Conservation (phyloP, 1,140 invertebrate genomes). For the Euwallacea fornicatus region DNA sequence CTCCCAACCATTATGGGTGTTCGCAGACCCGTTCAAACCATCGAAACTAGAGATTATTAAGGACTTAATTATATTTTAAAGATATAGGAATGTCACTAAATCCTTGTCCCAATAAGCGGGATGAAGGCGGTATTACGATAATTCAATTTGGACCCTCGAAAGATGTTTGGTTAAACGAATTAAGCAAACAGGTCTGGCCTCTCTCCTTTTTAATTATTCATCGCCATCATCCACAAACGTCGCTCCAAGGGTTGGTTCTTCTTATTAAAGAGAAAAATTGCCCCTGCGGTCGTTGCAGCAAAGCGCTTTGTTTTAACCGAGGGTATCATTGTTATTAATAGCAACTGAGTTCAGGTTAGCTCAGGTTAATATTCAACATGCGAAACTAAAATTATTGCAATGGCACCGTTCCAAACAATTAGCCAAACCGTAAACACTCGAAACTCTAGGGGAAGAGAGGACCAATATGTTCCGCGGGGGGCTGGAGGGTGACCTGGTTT, state of each 20-base stretch:
- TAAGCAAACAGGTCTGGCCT: constrained; percentile 34
- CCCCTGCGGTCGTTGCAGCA: background rate
- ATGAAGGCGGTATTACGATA: constrained; percentile 20
- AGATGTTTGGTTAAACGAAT: constrained; percentile 33
- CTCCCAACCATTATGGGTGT: too few relatives aligned
- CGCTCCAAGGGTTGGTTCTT: constrained; percentile 26
- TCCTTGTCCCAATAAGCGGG: background rate
- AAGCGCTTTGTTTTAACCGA: background rate
- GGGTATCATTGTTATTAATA: too few relatives aligned
- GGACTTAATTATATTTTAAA: too few relatives aligned
- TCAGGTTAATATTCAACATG: background rate
- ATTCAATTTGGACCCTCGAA: constrained; percentile 14
- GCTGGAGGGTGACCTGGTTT: background rate
- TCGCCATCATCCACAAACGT: constrained; percentile 19
- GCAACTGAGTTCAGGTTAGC: background rate
- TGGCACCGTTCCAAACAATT: background rate
- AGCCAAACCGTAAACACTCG: background rate
- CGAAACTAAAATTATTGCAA: background rate
- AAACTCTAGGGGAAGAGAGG: background rate
- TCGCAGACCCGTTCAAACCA: too few relatives aligned
- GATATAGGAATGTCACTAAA: background rate
- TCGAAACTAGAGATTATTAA: too few relatives aligned
- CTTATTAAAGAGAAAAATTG: constrained; percentile 26
- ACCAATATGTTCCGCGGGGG: background rate
- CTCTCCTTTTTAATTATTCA: constrained; percentile 30